Evolutionary conservation across 2,797 vertebrate genomes (phyloP), one percentile per base, ranked within the genome.

Genomic region (Cirrhinus molitorella): DNA sequence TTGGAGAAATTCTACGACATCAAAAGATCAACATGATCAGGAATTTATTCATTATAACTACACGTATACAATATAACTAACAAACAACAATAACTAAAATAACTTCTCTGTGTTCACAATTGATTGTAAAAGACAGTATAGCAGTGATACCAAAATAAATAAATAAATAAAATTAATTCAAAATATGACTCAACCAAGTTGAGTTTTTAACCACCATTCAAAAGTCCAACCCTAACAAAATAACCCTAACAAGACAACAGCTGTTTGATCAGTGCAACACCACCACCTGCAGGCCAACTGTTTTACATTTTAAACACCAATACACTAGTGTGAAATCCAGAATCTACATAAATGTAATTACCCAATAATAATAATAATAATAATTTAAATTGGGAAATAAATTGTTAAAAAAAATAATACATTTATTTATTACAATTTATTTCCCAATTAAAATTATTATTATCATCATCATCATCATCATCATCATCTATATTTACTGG

Each of bases 1-100:
- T 99, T 99, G 85, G 98, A 98, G 91, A 99, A 99, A 89, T 99
- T 99, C 98, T 99, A 92, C 40, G 94, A 92, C 66, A 73, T 14
- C 81, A 55, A 53, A 77, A 88, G 4, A 88, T 23, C n/a, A 72
- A 17, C n/a, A 40, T 16, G 61, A 37, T 70, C 34, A 80, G 49
- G 19, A 37, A n/a, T 23, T 47, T 0, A 79, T 6, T 40, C 11
- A 13, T 71, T 19, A 80, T n/a, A n/a, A n/a, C n/a, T n/a, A n/a
- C n/a, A n/a, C n/a, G n/a, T n/a, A n/a, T n/a, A n/a, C n/a, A 57
- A 79, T 5, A 34, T 19, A 61, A 19, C 25, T 7, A 31, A 34
- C 28, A n/a, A n/a, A n/a, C n/a, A n/a, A n/a, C n/a, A n/a, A n/a
- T n/a, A n/a, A n/a, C n/a, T n/a, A n/a, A n/a, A n/a, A n/a, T n/a